Evolutionary conservation across 2,888 invertebrate species (phyloP).

Genomic region (Protophormia terraenovae): DNA sequence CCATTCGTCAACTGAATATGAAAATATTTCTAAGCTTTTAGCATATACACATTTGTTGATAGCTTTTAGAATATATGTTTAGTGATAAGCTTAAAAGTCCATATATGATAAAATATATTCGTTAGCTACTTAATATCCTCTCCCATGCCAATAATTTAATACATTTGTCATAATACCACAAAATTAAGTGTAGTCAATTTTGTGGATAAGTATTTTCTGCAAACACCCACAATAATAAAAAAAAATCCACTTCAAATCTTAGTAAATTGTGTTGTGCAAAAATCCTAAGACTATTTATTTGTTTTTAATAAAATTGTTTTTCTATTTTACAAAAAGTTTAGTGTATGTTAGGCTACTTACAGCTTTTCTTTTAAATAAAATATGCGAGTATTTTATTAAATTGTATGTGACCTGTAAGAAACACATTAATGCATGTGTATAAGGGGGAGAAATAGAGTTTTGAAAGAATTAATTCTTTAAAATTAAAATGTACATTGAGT

Average conservation of each 20-base stretch:
- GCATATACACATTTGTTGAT: too few species aligned
- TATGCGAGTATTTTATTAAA: neutral
- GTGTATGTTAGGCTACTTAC: neutral
- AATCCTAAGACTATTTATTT: slow-evolving; percentile 2
- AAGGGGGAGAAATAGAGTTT: too few species aligned
- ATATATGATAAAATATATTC: too few species aligned
- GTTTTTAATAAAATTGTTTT: slow-evolving; percentile 9
- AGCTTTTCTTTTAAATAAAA: neutral
- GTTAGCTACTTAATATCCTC: too few species aligned
- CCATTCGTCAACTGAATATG: too few species aligned
- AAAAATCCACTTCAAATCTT: neutral
- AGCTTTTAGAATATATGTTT: too few species aligned
- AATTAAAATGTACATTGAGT: too few species aligned
- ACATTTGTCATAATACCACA: neutral
- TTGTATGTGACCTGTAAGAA: neutral
- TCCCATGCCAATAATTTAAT: too few species aligned
- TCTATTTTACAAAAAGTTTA: slow-evolving; percentile 8
- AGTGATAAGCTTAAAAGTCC: too few species aligned
- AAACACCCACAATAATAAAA: neutral
- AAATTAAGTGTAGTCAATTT: neutral
- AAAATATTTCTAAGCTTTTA: too few species aligned
- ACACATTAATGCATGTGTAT: too few species aligned
- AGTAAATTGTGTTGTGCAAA: neutral
- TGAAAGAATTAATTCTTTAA: too few species aligned
- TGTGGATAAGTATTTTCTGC: neutral